Base-by-base conservation (phyloP, 2,797 vertebrate species). In the Tinamus major region DNA sequence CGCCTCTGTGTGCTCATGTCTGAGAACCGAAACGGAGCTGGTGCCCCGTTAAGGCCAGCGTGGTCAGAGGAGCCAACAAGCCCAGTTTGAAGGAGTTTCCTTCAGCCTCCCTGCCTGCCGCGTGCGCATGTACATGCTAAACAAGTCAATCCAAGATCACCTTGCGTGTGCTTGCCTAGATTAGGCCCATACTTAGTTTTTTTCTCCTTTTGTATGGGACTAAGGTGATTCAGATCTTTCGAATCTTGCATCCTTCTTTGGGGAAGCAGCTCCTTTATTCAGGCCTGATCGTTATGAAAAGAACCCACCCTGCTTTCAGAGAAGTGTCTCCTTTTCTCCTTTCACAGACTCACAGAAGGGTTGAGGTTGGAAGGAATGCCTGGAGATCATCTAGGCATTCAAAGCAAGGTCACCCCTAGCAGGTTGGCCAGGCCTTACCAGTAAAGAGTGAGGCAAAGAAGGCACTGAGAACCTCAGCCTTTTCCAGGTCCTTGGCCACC, bases 21-120 rank as follows among this genome's bases (percentile, higher is more conserved):
- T 55, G 20, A 51, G 83, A 65, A 41, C 20, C 86, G 85, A 93
- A 87, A 80, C 12, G 53, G 68, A 91, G 78, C 44, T 68, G 48
- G 75, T 46, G 44, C 56, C 75, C 31, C 77, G 79, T 87, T 35
- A 90, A 46, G 75, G 80, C 71, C 75, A 16, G 64, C 89, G 70
- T 79, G 68, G 29, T 59, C 53, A 59, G 61, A 49, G 29, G 24
- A 92, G 85, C 78, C 55, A 88, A 86, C 31, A 44, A 67, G 14
- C 39, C 16, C 85, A 67, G 78, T 92, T 95, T 64, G n/a, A 68
- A 62, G 64, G 37, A 20, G 19, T 31, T 15, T 79, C 31, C 44
- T 87, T 37, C 53, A 75, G 35, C 89, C 91, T 68, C 58, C 56
- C 49, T 39, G 56, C 39, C 31, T 42, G 1, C 56, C 53, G 31